These are phyloP conservation scores for Pachyramphus minor DNA, from an alignment of 2,113 vertebrate species.

Conservation along the genomic window DNA sequence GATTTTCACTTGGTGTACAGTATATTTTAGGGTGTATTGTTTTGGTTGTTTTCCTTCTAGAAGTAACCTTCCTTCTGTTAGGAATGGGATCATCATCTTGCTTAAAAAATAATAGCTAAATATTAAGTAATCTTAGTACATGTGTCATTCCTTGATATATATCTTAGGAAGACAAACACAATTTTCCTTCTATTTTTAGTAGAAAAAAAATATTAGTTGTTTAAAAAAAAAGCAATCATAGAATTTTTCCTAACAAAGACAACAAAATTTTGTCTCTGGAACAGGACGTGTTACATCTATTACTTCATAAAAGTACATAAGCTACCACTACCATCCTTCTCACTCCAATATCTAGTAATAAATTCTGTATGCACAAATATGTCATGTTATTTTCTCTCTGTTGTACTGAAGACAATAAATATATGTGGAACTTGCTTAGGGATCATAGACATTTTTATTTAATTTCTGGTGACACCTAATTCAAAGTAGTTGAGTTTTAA, in stretches of 20 bases:
- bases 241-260: not conserved
- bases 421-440: not conserved
- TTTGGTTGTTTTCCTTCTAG: not conserved
- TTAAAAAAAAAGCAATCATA: not conserved
- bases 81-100: not conserved
- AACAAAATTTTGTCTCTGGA: not conserved
- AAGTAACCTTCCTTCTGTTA: not conserved
- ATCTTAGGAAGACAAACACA: not conserved
- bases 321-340: not conserved
- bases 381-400: not conserved
- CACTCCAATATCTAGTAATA: not conserved
- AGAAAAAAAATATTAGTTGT: not conserved
- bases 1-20: not conserved
- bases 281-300: not conserved
- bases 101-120: not conserved
- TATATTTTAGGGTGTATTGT: accelerated
- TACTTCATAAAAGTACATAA: not conserved
- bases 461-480: not conserved
- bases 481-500: not conserved
- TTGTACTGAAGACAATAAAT: not conserved
- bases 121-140: not conserved
- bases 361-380: not conserved
- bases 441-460: not conserved
- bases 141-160: not conserved
- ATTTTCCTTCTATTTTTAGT: not conserved